phyloP scores from a whole-genome alignment of 30 jellyfish, hydroid and myxozoan genomes.

The Hydractinia symbiolongicarpus region DNA sequence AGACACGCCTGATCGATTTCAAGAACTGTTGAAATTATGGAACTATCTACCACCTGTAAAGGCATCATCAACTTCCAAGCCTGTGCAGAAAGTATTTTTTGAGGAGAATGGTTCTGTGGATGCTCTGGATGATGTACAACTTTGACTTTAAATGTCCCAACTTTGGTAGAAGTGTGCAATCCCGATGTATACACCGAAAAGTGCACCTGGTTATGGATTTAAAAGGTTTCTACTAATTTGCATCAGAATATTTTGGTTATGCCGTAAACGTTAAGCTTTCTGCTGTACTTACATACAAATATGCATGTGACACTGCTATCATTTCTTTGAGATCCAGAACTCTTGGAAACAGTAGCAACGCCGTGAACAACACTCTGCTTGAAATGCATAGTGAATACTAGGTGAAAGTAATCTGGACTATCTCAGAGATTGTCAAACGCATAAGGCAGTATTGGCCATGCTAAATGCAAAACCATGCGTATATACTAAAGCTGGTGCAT shows the following conservation, averaged over 20 bases:
- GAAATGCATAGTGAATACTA: conserved; percentile 41
- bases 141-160: conserved; percentile 18
- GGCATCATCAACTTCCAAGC: not conserved
- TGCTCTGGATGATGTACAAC: conserved; percentile 1
- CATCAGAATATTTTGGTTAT: conserved; percentile 16
- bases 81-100: conserved; percentile 20
- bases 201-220: conserved; percentile 28
- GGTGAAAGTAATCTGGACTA: conserved; percentile 28
- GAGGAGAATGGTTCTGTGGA: conserved; percentile 29
- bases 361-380: conserved; percentile 29
- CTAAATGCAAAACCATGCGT: too few relatives aligned
- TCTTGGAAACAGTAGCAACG: conserved; percentile 38
- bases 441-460: not conserved
- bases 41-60: too few relatives aligned
- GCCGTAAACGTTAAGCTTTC: conserved; percentile 21
- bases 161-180: conserved; percentile 10
- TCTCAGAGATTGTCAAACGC: conserved; percentile 23
- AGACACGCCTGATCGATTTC: not conserved
- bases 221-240: conserved; percentile 8
- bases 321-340: conserved; percentile 38
- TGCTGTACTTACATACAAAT: conserved; percentile 39
- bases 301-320: conserved; percentile 40
- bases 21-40: too few relatives aligned
- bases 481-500: too few relatives aligned
- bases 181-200: conserved; percentile 23